Evolutionary conservation across 2,113 vertebrate species (phyloP), one percentile per base, ranked within the genome.

Genomic region (Pterocles gutturalis): DNA sequence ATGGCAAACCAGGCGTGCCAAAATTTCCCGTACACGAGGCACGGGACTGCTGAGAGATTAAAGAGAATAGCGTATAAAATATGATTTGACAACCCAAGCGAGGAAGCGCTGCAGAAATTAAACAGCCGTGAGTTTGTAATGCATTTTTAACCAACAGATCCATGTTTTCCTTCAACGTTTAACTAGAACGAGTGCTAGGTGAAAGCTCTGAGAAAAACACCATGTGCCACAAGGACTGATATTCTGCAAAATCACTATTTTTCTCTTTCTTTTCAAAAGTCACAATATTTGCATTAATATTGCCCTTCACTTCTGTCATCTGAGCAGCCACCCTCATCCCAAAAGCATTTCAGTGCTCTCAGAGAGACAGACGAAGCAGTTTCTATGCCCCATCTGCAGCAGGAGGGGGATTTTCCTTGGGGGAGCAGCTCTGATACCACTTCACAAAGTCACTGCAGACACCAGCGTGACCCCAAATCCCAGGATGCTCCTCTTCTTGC

Each of bases 11-110:
- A 71, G 10, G 18, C 57, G 73, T 61, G 57, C 25, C 78, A 48
- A 75, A 89, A 61, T 28, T 64, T 58, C 24, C 61, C 34, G n/a
- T 61, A 76, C 26, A 18, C 26, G 9, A 91, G 28, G 16, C 55
- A 31, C 31, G 9, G 29, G 13, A 82, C 45, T 90, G 19, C 41
- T 72, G 26, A 71, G 61, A 92, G 15, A 86, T 83, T 73, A 45
- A 89, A 90, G 17, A 22, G 51, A 92, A 81, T 71, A 76, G n/a
- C 16, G 8, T 45, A 73, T 71, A 80, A 90, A 71, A 79, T 53
- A 36, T 25, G 3, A 67, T 84, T 64, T 81, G 29, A 78, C 82
- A 90, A 89, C 8, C 15, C 28, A n/a, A 46, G 51, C 41, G 84
- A 79, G 31, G 20, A 92, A 57, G 1, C 54, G 36, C 21, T 38